Evolutionary conservation across 1,140 invertebrate genomes (phyloP).

Genomic region (Lethrus apterus): DNA sequence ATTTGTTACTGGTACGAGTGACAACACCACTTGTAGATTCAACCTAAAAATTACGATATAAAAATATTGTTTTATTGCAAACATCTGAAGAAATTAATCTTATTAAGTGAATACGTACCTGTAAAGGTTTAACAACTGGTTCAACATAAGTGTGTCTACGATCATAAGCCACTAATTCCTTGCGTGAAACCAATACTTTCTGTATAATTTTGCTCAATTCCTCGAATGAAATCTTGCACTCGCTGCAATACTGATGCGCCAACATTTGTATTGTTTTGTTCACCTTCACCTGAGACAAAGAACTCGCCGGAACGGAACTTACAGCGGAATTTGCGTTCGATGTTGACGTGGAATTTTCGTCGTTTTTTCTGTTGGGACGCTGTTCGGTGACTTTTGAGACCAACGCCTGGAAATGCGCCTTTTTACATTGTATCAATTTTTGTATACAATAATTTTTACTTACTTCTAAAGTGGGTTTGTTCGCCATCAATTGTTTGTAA

Average conservation of each 20-base stretch:
- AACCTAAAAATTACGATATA: no score
- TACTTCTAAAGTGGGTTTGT: slow-evolving; percentile 79
- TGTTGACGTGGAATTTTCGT: slow-evolving; percentile 44
- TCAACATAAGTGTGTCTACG: slow-evolving; percentile 60
- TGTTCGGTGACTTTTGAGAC: slow-evolving; percentile 73
- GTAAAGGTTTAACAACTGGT: slow-evolving; percentile 22
- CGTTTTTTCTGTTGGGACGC: slow-evolving; percentile 54
- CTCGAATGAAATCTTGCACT: slow-evolving; percentile 91
- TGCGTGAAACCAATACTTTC: slow-evolving; percentile 52
- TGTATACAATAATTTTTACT: no score
- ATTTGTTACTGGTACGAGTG: slow-evolving; percentile 45
- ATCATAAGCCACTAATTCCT: slow-evolving; percentile 89
- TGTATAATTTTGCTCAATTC: slow-evolving; percentile 95
- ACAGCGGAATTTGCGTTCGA: slow-evolving; percentile 17
- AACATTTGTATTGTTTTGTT: slow-evolving; percentile 78
- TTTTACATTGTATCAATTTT: no score
- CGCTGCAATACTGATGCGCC: slow-evolving; percentile 90
- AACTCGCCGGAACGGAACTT: slow-evolving; percentile 32
- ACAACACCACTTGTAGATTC: no score
- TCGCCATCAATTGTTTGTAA: slow-evolving; percentile 82
- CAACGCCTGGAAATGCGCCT: slow-evolving; percentile 51
- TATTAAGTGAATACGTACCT: not conserved
- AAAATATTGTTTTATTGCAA: no score
- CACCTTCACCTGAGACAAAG: slow-evolving; percentile 49
- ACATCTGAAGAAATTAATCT: no score